Conservation (phyloP, 64 coral and sea anemone genomes). For the Montipora efflorescens region DNA sequence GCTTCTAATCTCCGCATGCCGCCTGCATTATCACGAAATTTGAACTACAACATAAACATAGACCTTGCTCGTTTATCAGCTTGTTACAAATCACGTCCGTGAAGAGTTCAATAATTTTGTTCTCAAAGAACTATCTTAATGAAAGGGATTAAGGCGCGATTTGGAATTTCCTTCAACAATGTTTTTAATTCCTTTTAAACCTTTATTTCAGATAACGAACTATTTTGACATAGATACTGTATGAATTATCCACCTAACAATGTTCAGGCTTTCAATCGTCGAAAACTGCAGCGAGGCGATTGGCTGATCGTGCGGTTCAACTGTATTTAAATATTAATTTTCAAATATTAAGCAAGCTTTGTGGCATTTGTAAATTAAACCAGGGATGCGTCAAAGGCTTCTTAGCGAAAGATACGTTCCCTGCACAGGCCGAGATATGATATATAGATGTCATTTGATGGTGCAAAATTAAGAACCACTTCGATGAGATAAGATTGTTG, state of each 20-base stretch:
- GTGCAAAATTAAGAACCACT: not conserved
- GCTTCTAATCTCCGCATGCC: not conserved
- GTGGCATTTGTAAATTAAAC: slow-evolving; percentile 33
- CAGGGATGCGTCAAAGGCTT: not conserved
- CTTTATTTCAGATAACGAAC: not conserved
- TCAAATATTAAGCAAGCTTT: slow-evolving; percentile 28
- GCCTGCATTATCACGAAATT: not conserved
- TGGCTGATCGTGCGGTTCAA: not conserved
- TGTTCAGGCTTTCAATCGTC: not conserved
- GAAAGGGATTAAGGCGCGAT: no score
- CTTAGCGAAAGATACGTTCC: not conserved
- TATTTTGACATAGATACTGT: not conserved
- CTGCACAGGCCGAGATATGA: not conserved
- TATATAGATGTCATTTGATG: slow-evolving; percentile 28
- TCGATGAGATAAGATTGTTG: not conserved
- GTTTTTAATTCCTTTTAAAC: not conserved
- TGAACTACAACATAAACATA: not conserved
- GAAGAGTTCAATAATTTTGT: not conserved
- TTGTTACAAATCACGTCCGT: not conserved
- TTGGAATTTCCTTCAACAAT: not conserved
- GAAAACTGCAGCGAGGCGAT: not conserved
- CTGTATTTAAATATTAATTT: slow-evolving; percentile 64
- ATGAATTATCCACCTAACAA: not conserved
- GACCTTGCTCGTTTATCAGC: not conserved
- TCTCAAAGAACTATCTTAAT: no score